Percentiles rank a stretch among this genome's conserved stretches.
Conservation (phyloP, 2,888 invertebrate genomes). For the Microchrysa polita region DNA sequence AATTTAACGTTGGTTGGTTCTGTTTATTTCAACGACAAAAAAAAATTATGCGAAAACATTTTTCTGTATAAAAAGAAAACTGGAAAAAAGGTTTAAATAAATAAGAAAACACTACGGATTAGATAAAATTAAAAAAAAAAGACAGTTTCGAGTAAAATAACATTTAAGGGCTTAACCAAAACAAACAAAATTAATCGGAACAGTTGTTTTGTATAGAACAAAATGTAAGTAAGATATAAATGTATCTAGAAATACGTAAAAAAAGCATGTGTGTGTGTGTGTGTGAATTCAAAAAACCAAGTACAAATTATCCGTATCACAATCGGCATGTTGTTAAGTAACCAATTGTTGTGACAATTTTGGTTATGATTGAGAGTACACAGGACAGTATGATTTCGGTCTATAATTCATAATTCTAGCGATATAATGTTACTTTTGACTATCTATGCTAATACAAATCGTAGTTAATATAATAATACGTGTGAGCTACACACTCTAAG, state of each 20-base stretch:
- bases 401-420: not conserved
- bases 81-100: not conserved
- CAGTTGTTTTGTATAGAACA: too few species aligned
- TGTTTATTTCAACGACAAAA: not conserved
- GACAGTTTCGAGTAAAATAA: not conserved
- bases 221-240: too few species aligned
- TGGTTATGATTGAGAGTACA: too few species aligned
- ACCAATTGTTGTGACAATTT: too few species aligned
- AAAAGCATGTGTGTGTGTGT: too few species aligned
- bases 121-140: not conserved
- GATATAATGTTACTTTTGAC: slow-evolving; percentile 31
- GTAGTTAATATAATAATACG: not conserved
- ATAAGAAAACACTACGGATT: not conserved
- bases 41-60: not conserved
- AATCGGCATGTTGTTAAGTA: too few species aligned
- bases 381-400: too few species aligned
- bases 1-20: not conserved
- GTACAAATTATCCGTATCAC: too few species aligned
- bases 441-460: slow-evolving; percentile 39
- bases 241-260: too few species aligned
- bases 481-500: not conserved
- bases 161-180: not conserved
- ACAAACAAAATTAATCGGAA: not conserved
- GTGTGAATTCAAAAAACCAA: too few species aligned
- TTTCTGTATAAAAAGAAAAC: not conserved